Conservation (phyloP, 2,797 vertebrate genomes). For the Gymnodraco acuticeps region DNA sequence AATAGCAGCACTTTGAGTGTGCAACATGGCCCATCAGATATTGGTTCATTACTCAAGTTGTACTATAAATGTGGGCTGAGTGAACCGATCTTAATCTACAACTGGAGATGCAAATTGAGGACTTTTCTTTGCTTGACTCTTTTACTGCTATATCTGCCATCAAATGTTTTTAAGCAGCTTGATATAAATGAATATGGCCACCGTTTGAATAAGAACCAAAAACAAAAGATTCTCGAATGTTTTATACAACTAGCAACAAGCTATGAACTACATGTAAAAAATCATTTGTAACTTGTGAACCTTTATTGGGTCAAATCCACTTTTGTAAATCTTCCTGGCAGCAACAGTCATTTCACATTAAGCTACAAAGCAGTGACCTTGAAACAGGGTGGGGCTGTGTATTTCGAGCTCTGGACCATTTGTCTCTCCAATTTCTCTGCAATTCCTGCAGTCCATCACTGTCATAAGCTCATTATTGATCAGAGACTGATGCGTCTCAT, state of each 20-base stretch:
- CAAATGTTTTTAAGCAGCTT: constrained; percentile 7
- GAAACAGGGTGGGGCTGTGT: constrained; percentile 65
- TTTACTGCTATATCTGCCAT: background rate
- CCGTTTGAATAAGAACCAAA: constrained; percentile 2
- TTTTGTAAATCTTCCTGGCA: constrained; percentile 20
- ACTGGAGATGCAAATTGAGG: too few relatives aligned
- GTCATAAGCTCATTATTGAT: constrained; percentile 86
- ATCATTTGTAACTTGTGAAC: background rate
- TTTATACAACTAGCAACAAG: background rate
- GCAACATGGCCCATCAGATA: too few relatives aligned
- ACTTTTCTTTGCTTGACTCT: too few relatives aligned
- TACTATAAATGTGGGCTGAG: too few relatives aligned
- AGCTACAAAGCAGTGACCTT: constrained; percentile 73
- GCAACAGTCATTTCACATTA: constrained; percentile 51
- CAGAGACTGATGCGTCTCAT: constrained; percentile 79
- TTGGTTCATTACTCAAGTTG: too few relatives aligned
- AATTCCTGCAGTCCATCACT: constrained; percentile 84
- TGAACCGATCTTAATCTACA: too few relatives aligned
- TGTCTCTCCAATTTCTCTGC: constrained; percentile 83
- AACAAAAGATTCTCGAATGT: background rate
- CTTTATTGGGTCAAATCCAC: background rate
- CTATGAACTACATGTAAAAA: background rate
- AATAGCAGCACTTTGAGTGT: too few relatives aligned
- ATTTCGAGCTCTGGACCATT: constrained; percentile 71
- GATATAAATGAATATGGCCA: constrained; percentile 10